phyloP scores from a whole-genome alignment of 2,113 vertebrate species.

The western clawed frog (Xenopus tropicalis) region DNA sequence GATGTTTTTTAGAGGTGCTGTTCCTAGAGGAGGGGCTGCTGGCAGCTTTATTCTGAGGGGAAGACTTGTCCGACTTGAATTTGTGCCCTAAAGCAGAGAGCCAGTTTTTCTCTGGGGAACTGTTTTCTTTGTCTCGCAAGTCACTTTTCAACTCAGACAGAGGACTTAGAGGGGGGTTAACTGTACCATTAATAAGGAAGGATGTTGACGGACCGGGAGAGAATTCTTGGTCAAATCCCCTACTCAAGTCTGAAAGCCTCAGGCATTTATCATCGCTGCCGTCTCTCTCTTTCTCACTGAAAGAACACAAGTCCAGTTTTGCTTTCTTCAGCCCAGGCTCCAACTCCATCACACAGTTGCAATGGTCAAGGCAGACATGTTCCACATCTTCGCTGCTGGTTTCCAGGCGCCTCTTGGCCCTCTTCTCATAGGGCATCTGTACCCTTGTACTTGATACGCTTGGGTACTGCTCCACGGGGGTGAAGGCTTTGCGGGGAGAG shows the following conservation, averaged over 20 bases:
- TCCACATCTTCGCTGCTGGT: slow-evolving; percentile 56
- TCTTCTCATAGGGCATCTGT: slow-evolving; percentile 53
- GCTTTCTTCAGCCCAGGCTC: slow-evolving; percentile 67
- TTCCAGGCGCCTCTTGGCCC: slow-evolving; percentile 86
- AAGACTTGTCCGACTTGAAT: slow-evolving; percentile 60
- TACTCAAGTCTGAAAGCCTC: slow-evolving; percentile 46
- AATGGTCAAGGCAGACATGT: slow-evolving; percentile 59
- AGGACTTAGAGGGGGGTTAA: slow-evolving; percentile 38
- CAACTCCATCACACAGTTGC: slow-evolving; percentile 74
- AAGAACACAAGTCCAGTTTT: slow-evolving; percentile 62
- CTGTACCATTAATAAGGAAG: slow-evolving; percentile 42
- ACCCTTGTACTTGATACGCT: slow-evolving; percentile 49
- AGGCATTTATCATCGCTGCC: slow-evolving; percentile 45
- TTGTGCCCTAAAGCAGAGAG: slow-evolving; percentile 80
- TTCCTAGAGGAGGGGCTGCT: slow-evolving; percentile 55
- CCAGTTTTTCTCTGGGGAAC: slow-evolving; percentile 78
- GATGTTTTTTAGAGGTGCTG: slow-evolving; percentile 64
- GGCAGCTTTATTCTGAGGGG: slow-evolving; percentile 23
- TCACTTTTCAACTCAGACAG: slow-evolving; percentile 46
- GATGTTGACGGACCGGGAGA: slow-evolving; percentile 43
- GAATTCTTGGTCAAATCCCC: not conserved
- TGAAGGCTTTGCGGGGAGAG: slow-evolving; percentile 67
- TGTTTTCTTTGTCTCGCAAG: slow-evolving; percentile 80
- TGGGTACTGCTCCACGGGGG: slow-evolving; percentile 65
- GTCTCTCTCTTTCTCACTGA: slow-evolving; percentile 47